phyloP scores from a whole-genome alignment of 2,888 invertebrate species.

The Labia minor region DNA sequence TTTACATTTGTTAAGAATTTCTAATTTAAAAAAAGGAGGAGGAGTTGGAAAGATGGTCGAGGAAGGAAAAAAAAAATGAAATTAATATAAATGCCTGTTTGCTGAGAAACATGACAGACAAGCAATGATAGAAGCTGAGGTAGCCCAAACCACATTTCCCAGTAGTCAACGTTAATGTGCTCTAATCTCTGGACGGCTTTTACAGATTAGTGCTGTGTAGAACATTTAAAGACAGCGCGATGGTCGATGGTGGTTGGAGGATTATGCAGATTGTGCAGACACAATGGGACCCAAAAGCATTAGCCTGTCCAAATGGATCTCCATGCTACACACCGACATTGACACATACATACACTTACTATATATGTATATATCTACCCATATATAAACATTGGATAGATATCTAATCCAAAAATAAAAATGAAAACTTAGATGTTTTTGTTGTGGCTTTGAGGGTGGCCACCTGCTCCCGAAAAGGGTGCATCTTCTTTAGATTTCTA shows the following conservation, averaged over 20 bases:
- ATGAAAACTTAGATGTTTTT: not conserved
- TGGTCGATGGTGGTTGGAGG: not conserved
- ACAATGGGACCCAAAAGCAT: not conserved
- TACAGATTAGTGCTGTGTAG: not conserved
- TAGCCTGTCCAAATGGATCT: not conserved
- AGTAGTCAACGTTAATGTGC: constrained; percentile 13
- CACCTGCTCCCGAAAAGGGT: not conserved
- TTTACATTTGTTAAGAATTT: not conserved
- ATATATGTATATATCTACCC: not conserved
- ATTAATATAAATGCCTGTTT: constrained; percentile 8
- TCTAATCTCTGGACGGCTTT: not conserved
- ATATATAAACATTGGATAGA: too few relatives aligned
- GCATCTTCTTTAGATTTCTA: too few relatives aligned
- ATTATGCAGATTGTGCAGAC: not conserved
- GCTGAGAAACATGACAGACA: not conserved
- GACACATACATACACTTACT: not conserved
- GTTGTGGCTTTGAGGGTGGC: not conserved
- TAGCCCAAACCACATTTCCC: constrained; percentile 4
- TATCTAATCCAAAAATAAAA: not conserved
- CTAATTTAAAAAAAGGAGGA: not conserved
- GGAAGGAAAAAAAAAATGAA: not conserved
- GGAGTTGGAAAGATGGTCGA: not conserved
- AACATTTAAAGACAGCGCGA: not conserved
- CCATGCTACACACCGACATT: not conserved
- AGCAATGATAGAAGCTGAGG: constrained; percentile 7